Base-by-base conservation (phyloP, 2,113 vertebrate species). In the Catagonus wagneri region DNA sequence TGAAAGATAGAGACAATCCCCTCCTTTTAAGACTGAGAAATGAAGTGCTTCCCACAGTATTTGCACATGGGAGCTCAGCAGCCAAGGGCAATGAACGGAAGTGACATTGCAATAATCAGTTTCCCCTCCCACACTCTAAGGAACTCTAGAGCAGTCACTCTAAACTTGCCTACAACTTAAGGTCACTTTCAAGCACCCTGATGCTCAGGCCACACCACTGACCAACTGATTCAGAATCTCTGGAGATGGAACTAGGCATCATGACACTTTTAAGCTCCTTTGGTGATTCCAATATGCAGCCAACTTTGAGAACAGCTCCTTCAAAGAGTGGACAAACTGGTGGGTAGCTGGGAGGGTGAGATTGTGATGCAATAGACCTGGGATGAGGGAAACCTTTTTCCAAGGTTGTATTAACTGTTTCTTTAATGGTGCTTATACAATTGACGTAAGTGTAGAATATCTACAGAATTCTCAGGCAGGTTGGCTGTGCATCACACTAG, bases 401-500 rank as follows among this genome's bases (percentile, higher is more conserved):
- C 34, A 88, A 89, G 71, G 32, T 69, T 54, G 36, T 83, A 78
- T 65, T n/a, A 75, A 85, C 75, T 78, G 17, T 78, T 93, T 72
- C 63, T 92, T 92, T 71, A 93, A n/a, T 25, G 87, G 19, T 92
- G 75, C 12, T 96, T 85, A 54, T 86, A 7, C 29, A 92, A 85
- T 80, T 76, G 63, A 61, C 80, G 69, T 44, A 25, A 71, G 50
- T 61, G 4, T 12, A 54, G 19, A 6, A 50, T 60, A 66, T 88
- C 91, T 89, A 83, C 3, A 93, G 29, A 54, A 63, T 69, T 90
- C 92, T 78, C 79, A 56, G 34, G 17, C 12, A 54, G 12, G 2
- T 23, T 32, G 34, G 7, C 83, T 78, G 15, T 27, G 54, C 65
- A 29, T 88, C 7, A 50, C 25, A 20, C 6, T 10, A 75, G 34